These are phyloP conservation scores for Misgurnus anguillicaudatus DNA, from an alignment of 2,113 vertebrate genomes.

Conservation along the genomic window DNA sequence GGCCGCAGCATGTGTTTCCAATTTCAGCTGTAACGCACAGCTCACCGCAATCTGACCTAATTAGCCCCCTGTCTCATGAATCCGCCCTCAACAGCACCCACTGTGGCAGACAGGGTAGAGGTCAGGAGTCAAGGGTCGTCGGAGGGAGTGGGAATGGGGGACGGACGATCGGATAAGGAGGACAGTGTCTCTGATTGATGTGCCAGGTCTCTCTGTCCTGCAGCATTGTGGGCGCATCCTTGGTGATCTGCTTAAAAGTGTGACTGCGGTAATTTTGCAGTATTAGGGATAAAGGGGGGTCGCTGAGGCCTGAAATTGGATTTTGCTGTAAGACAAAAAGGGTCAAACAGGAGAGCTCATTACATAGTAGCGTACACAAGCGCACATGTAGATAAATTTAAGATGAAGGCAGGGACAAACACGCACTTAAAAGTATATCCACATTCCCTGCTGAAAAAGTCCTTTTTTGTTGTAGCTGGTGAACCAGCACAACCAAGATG, in stretches of 20 bases:
- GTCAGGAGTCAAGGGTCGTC: conserved; percentile 65
- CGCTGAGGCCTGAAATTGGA: conserved; percentile 60
- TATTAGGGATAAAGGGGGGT: conserved; percentile 36
- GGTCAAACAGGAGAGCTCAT: conserved; percentile 49
- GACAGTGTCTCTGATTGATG: conserved; percentile 51
- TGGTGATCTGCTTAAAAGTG: conserved; percentile 3
- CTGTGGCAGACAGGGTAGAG: conserved; percentile 52
- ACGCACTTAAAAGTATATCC: background rate
- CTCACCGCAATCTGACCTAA: conserved; percentile 70
- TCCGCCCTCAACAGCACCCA: conserved; percentile 60
- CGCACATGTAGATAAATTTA: conserved; percentile 30
- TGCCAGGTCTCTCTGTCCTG: conserved; percentile 32
- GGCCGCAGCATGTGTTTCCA: conserved; percentile 72
- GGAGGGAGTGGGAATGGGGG: conserved; percentile 37
- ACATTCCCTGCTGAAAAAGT: too few species aligned
- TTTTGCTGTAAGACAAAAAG: conserved; percentile 58
- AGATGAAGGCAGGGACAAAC: background rate
- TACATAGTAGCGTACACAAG: conserved; percentile 25
- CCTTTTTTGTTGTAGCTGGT: too few species aligned
- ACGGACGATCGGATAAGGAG: background rate
- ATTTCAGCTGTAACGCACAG: conserved; percentile 67
- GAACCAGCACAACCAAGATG: too few species aligned
- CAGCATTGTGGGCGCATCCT: conserved; percentile 9
- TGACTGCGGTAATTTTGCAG: conserved; percentile 45
- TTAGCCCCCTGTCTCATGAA: conserved; percentile 67